Base-by-base conservation (phyloP, 2,797 vertebrate species). In the Gobionotothen gibberifrons region DNA sequence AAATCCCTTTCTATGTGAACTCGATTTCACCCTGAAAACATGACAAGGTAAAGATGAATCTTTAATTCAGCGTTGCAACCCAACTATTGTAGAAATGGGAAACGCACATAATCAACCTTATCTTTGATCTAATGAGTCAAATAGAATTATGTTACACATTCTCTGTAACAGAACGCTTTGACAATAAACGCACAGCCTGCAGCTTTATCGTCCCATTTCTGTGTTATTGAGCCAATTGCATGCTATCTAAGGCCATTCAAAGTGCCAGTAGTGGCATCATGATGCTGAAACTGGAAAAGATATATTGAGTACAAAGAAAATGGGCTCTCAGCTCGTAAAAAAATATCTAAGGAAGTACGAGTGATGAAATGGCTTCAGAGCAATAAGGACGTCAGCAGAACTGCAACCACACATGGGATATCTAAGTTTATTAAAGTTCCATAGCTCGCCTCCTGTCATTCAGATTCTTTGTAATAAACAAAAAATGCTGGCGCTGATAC, bases 91-190 rank as follows among this genome's bases (percentile, higher is more conserved):
- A 46, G 47, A 79, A 81, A 76, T 43, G 36, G 36, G 44, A 72
- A 79, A 60, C 17, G 68, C 53, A 71, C 59, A 62, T 80, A 72
- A 76, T 76, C 52, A 21, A 12, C 48, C 55, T 78, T 79, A 81
- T 84, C 78, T 85, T 63, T 69, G 70, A 82, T 87, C 79, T 79
- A 75, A 79, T 69, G 70, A 84, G 77, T 86, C 80, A 70, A 74
- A 84, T 7, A 68, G 71, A 82, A 76, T 86, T 79, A 87, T 59
- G 61, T 72, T 72, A 49, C 69, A 65, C 53, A 55, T 61, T 72
- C 55, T 21, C 73, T 47, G 49, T 29, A 59, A 40, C 39, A 65
- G 65, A 83, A 77, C 36, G 69, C 69, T 64, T 13, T 42, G 63
- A 65, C 71, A 80, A 65, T 74, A 68, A 81, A 56, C 3, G 11